Conservation (phyloP, 2,888 invertebrate species). For the Apotomis capreana region DNA sequence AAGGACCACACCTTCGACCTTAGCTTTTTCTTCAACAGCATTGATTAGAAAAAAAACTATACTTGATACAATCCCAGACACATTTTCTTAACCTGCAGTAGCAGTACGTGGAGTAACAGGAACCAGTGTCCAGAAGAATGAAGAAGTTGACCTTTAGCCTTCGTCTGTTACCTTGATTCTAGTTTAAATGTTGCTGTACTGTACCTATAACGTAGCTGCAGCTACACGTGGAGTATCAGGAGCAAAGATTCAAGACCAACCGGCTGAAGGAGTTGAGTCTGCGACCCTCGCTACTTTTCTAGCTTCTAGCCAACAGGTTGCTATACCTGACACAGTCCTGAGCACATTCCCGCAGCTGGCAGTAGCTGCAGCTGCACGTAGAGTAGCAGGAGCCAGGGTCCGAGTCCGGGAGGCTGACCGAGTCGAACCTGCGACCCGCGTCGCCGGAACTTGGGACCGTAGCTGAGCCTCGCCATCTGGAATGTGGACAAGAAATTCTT, state of each 20-base stretch:
- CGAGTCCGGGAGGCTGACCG: conserved; percentile 74
- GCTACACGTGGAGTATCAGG: conserved; percentile 85
- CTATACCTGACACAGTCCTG: conserved; percentile 74
- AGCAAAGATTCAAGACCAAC: conserved; percentile 78
- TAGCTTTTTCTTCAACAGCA: no score
- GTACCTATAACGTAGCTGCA: no score
- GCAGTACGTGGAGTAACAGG: conserved; percentile 84
- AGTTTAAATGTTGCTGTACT: conserved; percentile 47
- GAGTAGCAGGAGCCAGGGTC: conserved; percentile 84
- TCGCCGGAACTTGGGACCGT: conserved; percentile 72
- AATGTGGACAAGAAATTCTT: conserved; percentile 46
- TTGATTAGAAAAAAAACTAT: conserved; percentile 5
- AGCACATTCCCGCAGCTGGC: conserved; percentile 78
- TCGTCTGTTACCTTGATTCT: no score
- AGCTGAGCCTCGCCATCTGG: conserved; percentile 78
- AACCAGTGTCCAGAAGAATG: conserved; percentile 71
- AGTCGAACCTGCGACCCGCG: conserved; percentile 64
- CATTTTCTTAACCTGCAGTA: conserved; percentile 82
- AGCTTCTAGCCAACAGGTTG: no score
- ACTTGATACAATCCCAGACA: conserved; percentile 78
- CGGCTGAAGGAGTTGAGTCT: conserved; percentile 72
- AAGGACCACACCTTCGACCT: conserved; percentile 50
- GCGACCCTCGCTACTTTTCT: conserved; percentile 43
- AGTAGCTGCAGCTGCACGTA: conserved; percentile 85
- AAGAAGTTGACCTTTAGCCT: no score